Conservation (phyloP, 2,797 vertebrate species). For the Clarias platycephalus region DNA sequence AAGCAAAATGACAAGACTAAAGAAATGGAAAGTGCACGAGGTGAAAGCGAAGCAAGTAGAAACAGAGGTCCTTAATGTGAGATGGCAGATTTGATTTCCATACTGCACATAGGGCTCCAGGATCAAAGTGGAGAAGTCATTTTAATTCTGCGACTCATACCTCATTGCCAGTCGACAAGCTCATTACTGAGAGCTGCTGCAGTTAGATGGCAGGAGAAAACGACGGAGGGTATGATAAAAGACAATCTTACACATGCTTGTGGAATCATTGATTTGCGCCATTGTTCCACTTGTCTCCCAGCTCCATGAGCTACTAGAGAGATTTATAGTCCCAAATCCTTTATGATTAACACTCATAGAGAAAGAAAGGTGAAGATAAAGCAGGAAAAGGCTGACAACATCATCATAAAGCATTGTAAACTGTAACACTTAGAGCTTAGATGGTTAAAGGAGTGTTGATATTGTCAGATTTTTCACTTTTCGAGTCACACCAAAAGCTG, state of each 20-base stretch:
- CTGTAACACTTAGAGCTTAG: constrained; percentile 7
- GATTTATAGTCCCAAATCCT: constrained; percentile 4
- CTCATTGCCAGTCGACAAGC: constrained; percentile 71
- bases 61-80: constrained; percentile 64
- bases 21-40: not conserved
- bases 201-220: constrained; percentile 37
- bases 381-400: not conserved
- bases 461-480: not conserved
- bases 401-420: not conserved
- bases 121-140: constrained; percentile 74
- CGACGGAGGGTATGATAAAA: constrained; percentile 33
- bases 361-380: constrained; percentile 10
- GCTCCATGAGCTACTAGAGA: constrained; percentile 10
- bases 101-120: constrained; percentile 61
- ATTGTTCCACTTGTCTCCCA: not conserved
- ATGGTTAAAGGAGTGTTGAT: constrained; percentile 12
- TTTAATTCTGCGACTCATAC: constrained; percentile 75
- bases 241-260: constrained; percentile 37
- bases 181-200: constrained; percentile 67
- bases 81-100: constrained; percentile 66
- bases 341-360: constrained; percentile 11
- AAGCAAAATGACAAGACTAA: not conserved
- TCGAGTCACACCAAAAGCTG: constrained; percentile 8
- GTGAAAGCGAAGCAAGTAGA: constrained; percentile 9
- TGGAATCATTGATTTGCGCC: constrained; percentile 39